These are phyloP conservation scores for Listrodromus nycthemerus DNA, from an alignment of 2,888 invertebrate species.

Conservation along the genomic window DNA sequence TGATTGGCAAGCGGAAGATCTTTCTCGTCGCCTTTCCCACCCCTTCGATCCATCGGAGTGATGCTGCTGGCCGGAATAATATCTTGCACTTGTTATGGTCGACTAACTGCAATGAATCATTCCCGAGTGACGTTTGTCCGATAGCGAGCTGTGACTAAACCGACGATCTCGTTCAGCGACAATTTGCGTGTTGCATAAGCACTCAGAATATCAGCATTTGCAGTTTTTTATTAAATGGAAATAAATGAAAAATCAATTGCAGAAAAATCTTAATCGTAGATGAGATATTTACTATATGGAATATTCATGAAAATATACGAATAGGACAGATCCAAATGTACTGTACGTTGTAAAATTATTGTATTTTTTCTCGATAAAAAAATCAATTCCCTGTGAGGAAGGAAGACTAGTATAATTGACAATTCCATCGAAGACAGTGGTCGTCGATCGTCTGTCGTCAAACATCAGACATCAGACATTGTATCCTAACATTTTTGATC, in stretches of 20 bases:
- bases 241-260: too few relatives aligned
- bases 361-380: too few relatives aligned
- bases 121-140: neutral
- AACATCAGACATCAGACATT: neutral
- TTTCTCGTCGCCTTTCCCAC: neutral
- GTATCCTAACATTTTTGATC: neutral
- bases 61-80: neutral
- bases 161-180: neutral
- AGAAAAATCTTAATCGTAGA: too few relatives aligned
- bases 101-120: conserved; percentile 24
- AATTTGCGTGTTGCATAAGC: neutral
- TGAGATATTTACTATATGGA: too few relatives aligned
- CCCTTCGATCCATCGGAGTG: neutral
- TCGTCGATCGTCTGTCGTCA: too few relatives aligned
- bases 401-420: too few relatives aligned
- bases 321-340: too few relatives aligned
- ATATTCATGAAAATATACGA: too few relatives aligned
- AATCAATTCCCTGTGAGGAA: too few relatives aligned
- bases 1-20: neutral
- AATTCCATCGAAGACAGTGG: too few relatives aligned
- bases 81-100: neutral
- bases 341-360: too few relatives aligned
- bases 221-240: neutral
- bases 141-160: neutral
- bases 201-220: neutral